Percentiles rank a stretch among this genome's conserved stretches.
These are phyloP conservation scores for Ailurus styani DNA, from an alignment of 2,113 vertebrate genomes.

Conservation along the genomic window DNA sequence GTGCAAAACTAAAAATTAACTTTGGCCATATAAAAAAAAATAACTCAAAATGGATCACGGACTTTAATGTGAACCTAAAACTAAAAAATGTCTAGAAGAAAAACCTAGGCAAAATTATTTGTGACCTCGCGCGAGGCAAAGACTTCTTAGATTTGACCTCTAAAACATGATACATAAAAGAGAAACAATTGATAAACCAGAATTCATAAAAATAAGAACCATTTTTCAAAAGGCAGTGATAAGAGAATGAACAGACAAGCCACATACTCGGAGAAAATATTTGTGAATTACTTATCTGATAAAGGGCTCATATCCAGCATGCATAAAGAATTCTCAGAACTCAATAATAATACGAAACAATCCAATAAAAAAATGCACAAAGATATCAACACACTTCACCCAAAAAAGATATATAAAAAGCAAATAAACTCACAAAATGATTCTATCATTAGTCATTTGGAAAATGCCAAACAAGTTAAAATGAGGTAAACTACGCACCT, in stretches of 20 bases:
- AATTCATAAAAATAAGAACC: conserved; percentile 51
- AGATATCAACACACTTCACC: background rate
- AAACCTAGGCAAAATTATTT: background rate
- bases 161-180: background rate
- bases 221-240: conserved; percentile 46
- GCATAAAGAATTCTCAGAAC: background rate
- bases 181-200: background rate
- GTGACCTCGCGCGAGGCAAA: conserved; percentile 10
- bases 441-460: background rate
- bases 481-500: background rate
- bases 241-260: conserved; percentile 27
- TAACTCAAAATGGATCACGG: background rate
- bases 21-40: background rate
- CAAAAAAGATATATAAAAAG: background rate
- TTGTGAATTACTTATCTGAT: conserved; percentile 48
- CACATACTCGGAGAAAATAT: background rate
- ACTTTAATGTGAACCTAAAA: background rate
- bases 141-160: background rate
- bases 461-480: background rate
- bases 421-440: background rate
- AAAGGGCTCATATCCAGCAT: background rate
- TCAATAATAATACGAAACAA: background rate
- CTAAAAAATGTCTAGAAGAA: background rate
- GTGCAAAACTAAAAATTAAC: background rate
- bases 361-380: conserved; percentile 12